A percentile compares a stretch with the other conserved stretches of the same genome.
Conservation (phyloP, 2,888 invertebrate genomes). For the Hydraecia micacea region DNA sequence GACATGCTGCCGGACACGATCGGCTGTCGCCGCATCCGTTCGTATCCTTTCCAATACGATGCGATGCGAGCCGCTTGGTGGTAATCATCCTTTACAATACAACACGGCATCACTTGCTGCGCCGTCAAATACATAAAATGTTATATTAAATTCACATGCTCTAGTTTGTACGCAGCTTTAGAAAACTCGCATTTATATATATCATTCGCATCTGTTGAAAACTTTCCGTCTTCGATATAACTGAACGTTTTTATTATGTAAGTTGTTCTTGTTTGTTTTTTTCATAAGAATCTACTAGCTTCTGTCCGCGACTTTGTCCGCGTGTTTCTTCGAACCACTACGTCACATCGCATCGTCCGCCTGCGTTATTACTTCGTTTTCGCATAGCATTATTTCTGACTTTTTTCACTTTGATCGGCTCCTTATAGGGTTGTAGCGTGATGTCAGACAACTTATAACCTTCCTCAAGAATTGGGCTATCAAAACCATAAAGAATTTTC, state of each 20-base stretch:
- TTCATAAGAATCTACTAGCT: slow-evolving; percentile 1
- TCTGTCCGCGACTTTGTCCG: neutral
- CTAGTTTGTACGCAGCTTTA: slow-evolving; percentile 3
- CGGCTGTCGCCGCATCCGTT: no score
- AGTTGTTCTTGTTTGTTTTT: slow-evolving; percentile 11
- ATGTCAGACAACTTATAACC: neutral
- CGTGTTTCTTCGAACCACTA: neutral
- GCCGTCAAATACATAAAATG: neutral
- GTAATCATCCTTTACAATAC: neutral
- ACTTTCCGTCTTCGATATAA: slow-evolving; percentile 32
- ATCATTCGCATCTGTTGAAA: slow-evolving; percentile 41
- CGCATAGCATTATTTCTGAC: neutral
- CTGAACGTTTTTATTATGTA: slow-evolving; percentile 30
- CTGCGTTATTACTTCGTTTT: neutral
- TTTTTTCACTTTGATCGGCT: neutral
- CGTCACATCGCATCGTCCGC: neutral
- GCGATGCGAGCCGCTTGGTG: no score
- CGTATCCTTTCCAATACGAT: no score
- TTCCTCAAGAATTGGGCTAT: neutral
- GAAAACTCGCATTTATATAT: slow-evolving; percentile 48
- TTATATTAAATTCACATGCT: neutral
- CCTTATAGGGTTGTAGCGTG: fast-evolving
- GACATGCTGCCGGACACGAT: no score
- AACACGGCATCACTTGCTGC: neutral
- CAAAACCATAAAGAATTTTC: neutral